A percentile compares a stretch with the other conserved stretches of the same genome.
These are phyloP conservation scores for Etheostoma spectabile DNA, from an alignment of 2,113 vertebrate genomes.

Conservation along the genomic window DNA sequence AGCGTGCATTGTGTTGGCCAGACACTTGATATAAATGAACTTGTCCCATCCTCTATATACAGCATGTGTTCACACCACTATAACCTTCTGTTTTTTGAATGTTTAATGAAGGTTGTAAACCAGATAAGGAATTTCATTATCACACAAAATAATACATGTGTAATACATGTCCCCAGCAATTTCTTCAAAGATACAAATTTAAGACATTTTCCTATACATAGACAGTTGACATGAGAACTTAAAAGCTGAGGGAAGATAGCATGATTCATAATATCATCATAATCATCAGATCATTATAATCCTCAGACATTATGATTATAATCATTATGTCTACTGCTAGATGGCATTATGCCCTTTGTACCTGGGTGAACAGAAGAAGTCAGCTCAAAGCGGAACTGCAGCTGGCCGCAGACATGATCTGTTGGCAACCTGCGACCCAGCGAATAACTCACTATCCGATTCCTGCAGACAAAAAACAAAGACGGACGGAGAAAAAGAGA, in stretches of 20 bases:
- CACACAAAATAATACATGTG: not conserved
- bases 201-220: not conserved
- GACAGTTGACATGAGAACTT: not conserved
- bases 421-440: constrained; percentile 95
- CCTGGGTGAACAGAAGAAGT: constrained; percentile 96
- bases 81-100: too few relatives aligned
- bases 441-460: constrained; percentile 95
- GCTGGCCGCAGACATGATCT: constrained; percentile 97
- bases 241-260: not conserved
- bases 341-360: constrained; percentile 43
- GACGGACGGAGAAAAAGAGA: not conserved
- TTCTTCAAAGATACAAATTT: not conserved
- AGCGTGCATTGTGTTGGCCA: too few relatives aligned
- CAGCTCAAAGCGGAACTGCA: constrained; percentile 98
- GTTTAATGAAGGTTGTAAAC: too few relatives aligned
- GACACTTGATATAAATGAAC: too few relatives aligned
- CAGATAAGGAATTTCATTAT: too few relatives aligned
- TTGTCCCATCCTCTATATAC: too few relatives aligned
- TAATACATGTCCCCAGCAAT: not conserved
- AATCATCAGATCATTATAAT: too few relatives aligned
- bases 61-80: too few relatives aligned
- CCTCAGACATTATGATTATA: too few relatives aligned
- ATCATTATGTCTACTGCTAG: not conserved
- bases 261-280: not conserved
- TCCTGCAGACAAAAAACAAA: constrained; percentile 80